phyloP scores from a whole-genome alignment of 2,797 vertebrate genomes.

The Vireo griseus region DNA sequence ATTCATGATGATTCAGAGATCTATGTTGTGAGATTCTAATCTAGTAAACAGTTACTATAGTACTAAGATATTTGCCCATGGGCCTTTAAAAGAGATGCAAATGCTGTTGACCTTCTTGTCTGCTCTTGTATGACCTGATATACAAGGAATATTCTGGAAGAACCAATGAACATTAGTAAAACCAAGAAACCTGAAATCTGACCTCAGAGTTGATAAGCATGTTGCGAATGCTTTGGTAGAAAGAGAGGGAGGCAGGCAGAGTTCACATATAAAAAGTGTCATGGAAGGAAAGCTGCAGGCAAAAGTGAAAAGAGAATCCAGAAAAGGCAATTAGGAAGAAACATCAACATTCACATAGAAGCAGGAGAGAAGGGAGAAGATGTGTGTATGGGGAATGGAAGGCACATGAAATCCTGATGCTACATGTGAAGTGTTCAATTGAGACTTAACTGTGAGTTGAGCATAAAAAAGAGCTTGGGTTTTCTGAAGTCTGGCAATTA shows the following conservation, averaged over 20 bases:
- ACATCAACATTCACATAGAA: background rate
- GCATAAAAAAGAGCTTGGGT: background rate
- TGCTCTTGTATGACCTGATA: background rate
- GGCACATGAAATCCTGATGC: accelerated
- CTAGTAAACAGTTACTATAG: background rate
- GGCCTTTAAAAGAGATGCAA: background rate
- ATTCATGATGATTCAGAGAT: background rate
- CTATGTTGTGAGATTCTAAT: background rate
- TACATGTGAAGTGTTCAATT: background rate
- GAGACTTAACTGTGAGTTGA: accelerated
- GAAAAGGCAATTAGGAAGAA: background rate
- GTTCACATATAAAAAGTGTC: background rate
- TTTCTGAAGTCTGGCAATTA: background rate
- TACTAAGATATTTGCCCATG: constrained; percentile 23
- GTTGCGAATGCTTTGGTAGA: background rate
- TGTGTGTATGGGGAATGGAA: background rate
- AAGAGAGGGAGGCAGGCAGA: background rate
- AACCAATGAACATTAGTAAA: background rate
- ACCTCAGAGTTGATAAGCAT: background rate
- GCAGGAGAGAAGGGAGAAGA: background rate
- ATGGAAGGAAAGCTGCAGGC: background rate
- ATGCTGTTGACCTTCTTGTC: background rate
- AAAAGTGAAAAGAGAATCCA: background rate
- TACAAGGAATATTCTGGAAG: background rate
- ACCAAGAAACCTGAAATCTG: background rate